Evolutionary conservation across 1,140 invertebrate genomes (phyloP), one percentile per base, ranked within the genome.

Genomic region (Bemisia tabaci): DNA sequence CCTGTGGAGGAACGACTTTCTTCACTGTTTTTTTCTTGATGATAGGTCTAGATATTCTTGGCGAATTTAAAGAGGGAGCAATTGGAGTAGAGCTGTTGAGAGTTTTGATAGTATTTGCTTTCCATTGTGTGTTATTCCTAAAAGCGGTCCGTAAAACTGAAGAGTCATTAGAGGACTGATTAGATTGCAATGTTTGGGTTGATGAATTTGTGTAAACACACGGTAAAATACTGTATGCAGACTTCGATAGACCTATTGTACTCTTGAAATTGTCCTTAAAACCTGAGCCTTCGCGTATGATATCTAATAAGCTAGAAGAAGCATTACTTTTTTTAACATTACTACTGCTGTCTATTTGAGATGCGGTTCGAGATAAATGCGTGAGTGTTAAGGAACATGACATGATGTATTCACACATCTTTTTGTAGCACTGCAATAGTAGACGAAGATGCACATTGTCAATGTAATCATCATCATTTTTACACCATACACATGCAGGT

Each of bases 381-480:
- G 5, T 77, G 80, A 39, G 80, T 78, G 33, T 48, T 48, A 48
- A 48, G 33, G 33, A 48, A 48, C 33, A 48, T 48, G 33, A 65
- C 64, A 84, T 84, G 66, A 95, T 79, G 77, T 90, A 92, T 73
- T 87, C 82, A 80, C 92, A 95, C 12, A 95, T 79, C 71, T 91
- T 90, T 77, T 91, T 91, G 74, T 93, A 95, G 78, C 91, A 92
- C 72, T 91, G 87, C 63, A 95, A 75, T 23, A 94, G 78, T 73
- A 91, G 87, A 64, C 88, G 80, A 72, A 95, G 78, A 68, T 89
- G 85, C 67, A 86, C 85, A 78, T 94, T 94, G 76, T 94, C 91
- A 23, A 84, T 79, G 76, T 94, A 95, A 70, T 87, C 85, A 21
- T 84, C 83, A 73, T 90, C 90, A 73, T 92, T 88, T 76, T 88